Evolutionary conservation across 2,797 vertebrate species (phyloP).

Genomic region (Danio choprae): DNA sequence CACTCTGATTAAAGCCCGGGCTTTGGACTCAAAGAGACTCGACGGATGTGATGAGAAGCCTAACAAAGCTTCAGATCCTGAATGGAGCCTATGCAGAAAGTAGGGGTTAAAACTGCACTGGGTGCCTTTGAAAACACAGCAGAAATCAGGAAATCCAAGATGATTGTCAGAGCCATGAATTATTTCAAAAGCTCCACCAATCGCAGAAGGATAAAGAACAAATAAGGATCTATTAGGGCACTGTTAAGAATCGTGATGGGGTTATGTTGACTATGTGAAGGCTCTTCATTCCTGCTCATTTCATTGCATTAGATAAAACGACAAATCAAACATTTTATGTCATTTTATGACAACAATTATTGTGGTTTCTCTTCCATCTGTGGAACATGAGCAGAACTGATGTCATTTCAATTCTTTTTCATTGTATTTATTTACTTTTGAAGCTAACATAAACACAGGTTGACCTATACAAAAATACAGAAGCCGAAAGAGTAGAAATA

Average conservation of each 20-base stretch:
- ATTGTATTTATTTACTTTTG: no score
- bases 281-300: neutral
- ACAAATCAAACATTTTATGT: neutral
- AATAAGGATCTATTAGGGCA: conserved; percentile 71
- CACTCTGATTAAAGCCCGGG: conserved; percentile 63
- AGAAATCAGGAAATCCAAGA: conserved; percentile 75
- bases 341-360: neutral
- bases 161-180: conserved; percentile 69
- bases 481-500: no score
- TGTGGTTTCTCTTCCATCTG: neutral
- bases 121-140: conserved; percentile 60
- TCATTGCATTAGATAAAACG: neutral
- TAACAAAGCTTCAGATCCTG: conserved; percentile 44
- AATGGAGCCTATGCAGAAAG: conserved; percentile 33
- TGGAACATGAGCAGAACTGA: neutral
- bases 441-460: no score
- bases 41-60: conserved; percentile 29
- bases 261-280: conserved; percentile 28
- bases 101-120: conserved; percentile 64
- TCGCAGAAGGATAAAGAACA: conserved; percentile 67
- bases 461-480: no score
- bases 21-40: conserved; percentile 52
- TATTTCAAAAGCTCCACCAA: conserved; percentile 67
- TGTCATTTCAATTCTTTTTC: neutral
- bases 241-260: conserved; percentile 55